Evolutionary conservation across 2,113 vertebrate species (phyloP).

Genomic region (Melanocharis versteri): DNA sequence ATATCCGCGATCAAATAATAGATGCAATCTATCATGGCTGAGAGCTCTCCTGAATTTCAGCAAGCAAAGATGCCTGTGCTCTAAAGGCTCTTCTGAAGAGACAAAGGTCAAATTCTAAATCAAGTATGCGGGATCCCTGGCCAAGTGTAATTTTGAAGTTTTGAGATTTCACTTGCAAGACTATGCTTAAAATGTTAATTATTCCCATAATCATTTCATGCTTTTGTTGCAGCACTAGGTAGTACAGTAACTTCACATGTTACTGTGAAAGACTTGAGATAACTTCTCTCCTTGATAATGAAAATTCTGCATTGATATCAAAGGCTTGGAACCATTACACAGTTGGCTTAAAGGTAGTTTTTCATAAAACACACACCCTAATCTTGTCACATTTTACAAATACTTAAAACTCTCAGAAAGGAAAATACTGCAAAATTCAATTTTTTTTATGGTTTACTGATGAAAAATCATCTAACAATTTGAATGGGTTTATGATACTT

Average conservation of each 20-base stretch:
- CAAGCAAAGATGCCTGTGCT: not conserved
- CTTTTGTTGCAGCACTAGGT: not conserved
- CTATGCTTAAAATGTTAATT: not conserved
- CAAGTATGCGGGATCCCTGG: not conserved
- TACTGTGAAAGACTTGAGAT: not conserved
- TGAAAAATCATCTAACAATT: not conserved
- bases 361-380: not conserved
- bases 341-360: not conserved
- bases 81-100: not conserved
- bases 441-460: not conserved
- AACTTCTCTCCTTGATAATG: not conserved
- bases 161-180: not conserved
- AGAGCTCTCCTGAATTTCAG: not conserved
- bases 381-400: not conserved
- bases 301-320: constrained; percentile 12
- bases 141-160: not conserved
- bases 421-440: not conserved
- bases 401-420: not conserved
- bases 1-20: fast-evolving
- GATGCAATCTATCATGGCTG: not conserved
- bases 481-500: not conserved
- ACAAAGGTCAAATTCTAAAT: not conserved
- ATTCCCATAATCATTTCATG: not conserved
- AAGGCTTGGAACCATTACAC: not conserved
- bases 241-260: not conserved